Evolutionary conservation across 2,113 vertebrate species (phyloP), one percentile per base, ranked within the genome.

Genomic region (Lepidothrix coronata): DNA sequence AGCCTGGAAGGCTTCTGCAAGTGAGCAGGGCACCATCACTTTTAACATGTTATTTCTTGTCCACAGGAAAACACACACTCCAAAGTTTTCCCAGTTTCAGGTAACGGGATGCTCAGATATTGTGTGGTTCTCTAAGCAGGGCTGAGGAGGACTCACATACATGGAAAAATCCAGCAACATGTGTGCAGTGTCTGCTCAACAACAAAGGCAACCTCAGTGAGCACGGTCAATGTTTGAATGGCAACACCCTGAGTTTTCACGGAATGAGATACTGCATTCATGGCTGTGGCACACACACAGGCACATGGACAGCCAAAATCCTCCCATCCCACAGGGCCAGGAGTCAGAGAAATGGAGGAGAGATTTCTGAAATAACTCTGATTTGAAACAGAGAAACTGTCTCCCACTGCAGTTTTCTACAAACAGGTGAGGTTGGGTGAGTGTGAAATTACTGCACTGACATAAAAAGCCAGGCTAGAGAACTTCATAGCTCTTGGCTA

Each of bases 91-190:
- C 41, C 2, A 2, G n/a, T 51, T 74, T 77, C 61, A 71, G 57
- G 44, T 30, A 77, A 46, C 0, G 0, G 70, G 59, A 44, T 12
- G 39, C 33, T 67, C 14, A 1, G 27, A 46, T 35, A 44, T 3
- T 18, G 35, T 35, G 31, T 1, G 0, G 30, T 17, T 72, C 48
- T 78, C 59, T 74, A 24, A 92, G 61, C 15, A 67, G 43, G 48
- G 65, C 41, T 94, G 41, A 54, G 70, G 30, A 59, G 21, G 25
- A 33, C 44, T 67, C 44, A 49, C 7, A 75, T 33, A 25, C 23
- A 16, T 16, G 37, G 62, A 77, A 89, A 94, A 94, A 66, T 35
- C 13, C 74, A 87, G 70, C 46, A 75, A 48, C 18, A 25, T 0
- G 0, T 17, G 8, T 41, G 44, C 65, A 81, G 46, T 30, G 39